Conservation (phyloP, 2,113 vertebrate species). For the Hemichromis elongatus region DNA sequence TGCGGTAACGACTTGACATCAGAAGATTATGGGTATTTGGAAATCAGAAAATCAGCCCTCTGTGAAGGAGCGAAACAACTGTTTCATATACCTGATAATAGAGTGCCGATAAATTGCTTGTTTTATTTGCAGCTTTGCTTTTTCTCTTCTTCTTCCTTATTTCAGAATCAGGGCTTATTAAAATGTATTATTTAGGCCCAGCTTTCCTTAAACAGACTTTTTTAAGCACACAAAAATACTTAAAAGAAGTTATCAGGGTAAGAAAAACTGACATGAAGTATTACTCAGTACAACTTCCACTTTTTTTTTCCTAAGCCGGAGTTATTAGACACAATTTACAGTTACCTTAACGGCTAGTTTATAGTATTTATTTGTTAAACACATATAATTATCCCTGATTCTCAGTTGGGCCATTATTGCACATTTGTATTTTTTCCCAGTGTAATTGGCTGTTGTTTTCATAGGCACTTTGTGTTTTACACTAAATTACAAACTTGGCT, state of each 20-base stretch:
- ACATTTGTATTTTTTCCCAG: not conserved
- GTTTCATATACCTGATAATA: not conserved
- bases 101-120: not conserved
- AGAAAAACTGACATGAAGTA: not conserved
- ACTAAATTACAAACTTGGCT: slow-evolving; percentile 48
- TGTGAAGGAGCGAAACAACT: not conserved
- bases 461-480: slow-evolving; percentile 23
- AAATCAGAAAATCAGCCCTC: slow-evolving; percentile 28
- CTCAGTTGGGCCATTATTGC: not conserved
- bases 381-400: not conserved
- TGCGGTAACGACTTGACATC: slow-evolving; percentile 44
- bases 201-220: not conserved
- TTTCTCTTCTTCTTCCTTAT: not conserved
- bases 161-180: not conserved
- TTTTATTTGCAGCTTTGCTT: not conserved
- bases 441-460: slow-evolving; percentile 39
- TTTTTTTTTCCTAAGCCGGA: not conserved
- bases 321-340: not conserved
- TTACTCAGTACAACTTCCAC: not conserved
- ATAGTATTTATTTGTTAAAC: slow-evolving; percentile 23
- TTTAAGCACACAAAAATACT: not conserved
- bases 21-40: slow-evolving; percentile 8
- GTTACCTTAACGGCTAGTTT: not conserved
- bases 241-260: not conserved
- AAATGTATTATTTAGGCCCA: not conserved